phyloP scores from a whole-genome alignment of 92 coral and sea anemone genomes.

The Porites divaricata region DNA sequence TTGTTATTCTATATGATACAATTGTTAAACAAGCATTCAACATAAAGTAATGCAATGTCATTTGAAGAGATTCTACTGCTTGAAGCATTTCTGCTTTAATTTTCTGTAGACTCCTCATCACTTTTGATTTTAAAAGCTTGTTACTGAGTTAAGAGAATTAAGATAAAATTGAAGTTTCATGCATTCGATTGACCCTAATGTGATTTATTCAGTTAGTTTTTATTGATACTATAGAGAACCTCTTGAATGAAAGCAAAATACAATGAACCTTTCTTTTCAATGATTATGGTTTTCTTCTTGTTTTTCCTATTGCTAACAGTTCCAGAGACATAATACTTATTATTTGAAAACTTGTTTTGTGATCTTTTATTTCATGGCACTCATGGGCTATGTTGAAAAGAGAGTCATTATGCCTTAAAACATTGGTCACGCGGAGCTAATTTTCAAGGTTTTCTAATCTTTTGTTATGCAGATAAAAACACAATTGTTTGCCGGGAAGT shows the following conservation, averaged over 20 bases:
- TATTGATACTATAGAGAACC: background rate
- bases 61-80: too few relatives aligned
- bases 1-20: too few relatives aligned
- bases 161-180: too few relatives aligned
- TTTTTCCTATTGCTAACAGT: background rate
- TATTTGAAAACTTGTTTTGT: slow-evolving; percentile 15
- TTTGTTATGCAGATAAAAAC: slow-evolving; percentile 38
- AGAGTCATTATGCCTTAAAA: slow-evolving; percentile 22
- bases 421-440: slow-evolving; percentile 48
- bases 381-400: slow-evolving; percentile 6
- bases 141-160: too few relatives aligned
- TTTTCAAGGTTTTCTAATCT: background rate
- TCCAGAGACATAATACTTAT: background rate
- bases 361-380: slow-evolving; percentile 25
- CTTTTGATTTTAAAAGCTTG: background rate
- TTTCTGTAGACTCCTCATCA: background rate
- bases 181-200: too few relatives aligned
- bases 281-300: background rate
- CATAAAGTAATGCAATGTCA: too few relatives aligned
- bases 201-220: too few relatives aligned
- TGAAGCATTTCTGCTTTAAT: too few relatives aligned
- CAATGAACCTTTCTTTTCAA: background rate
- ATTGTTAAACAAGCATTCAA: too few relatives aligned
- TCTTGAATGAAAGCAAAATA: background rate
- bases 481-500: background rate